A percentile compares a stretch with the other conserved stretches of the same genome.
These are phyloP conservation scores for Lamellibrachia columna DNA, from an alignment of 2,888 invertebrate genomes.

Conservation along the genomic window DNA sequence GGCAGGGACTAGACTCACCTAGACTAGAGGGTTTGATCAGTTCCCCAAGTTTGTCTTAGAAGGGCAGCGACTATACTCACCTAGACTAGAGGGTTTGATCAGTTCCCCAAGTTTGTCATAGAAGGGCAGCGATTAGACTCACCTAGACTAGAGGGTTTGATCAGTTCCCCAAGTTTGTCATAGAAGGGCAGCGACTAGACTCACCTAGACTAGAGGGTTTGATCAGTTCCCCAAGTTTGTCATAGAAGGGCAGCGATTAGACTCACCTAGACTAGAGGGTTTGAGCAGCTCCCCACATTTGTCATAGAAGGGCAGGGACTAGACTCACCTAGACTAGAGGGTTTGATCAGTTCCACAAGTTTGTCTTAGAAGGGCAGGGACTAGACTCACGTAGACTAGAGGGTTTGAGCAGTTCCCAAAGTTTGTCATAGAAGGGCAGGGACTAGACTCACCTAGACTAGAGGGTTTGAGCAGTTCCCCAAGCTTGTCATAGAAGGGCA, in stretches of 20 bases:
- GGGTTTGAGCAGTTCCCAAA: slow-evolving; percentile 88
- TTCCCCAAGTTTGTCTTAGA: slow-evolving; percentile 88
- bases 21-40: slow-evolving; percentile 90
- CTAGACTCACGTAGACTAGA: slow-evolving; percentile 76
- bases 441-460: slow-evolving; percentile 77
- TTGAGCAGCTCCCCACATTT: no score
- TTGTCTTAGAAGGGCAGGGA: slow-evolving; percentile 75
- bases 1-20: slow-evolving; percentile 73
- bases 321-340: no score
- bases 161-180: background rate
- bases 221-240: slow-evolving; percentile 78
- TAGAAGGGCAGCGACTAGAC: slow-evolving; percentile 33
- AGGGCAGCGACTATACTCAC: slow-evolving; percentile 79
- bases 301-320: slow-evolving; percentile 75
- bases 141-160: no score
- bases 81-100: slow-evolving; percentile 87
- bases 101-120: slow-evolving; percentile 88
- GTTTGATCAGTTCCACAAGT: slow-evolving; percentile 68
- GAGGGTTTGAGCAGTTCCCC: slow-evolving; percentile 90
- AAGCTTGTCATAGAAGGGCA: slow-evolving; percentile 92
- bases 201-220: slow-evolving; percentile 84
- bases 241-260: slow-evolving; percentile 88
- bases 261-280: slow-evolving; percentile 59
- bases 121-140: slow-evolving; percentile 90
- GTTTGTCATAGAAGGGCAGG: slow-evolving; percentile 90